phyloP scores from a whole-genome alignment of 2,797 vertebrate species.

The Sandelia bainsii region DNA sequence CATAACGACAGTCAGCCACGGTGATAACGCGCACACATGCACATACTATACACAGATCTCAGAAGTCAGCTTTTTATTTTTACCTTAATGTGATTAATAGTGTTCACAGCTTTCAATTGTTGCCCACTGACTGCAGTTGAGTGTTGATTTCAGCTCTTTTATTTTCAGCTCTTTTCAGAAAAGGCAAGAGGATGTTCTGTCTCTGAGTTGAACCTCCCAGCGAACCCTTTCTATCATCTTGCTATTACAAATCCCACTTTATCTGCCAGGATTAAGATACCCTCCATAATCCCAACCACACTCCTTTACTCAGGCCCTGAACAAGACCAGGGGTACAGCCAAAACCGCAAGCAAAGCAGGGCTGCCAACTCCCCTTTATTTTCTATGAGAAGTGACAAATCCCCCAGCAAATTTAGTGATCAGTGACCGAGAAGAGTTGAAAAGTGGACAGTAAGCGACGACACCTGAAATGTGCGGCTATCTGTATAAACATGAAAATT shows the following conservation, averaged over 20 bases:
- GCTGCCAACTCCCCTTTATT: not conserved
- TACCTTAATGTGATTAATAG: slow-evolving; percentile 38
- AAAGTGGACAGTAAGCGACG: not conserved
- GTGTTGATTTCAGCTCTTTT: slow-evolving; percentile 24
- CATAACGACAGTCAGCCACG: not conserved
- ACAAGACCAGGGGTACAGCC: not conserved
- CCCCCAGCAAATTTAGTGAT: not conserved
- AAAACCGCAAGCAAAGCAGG: not conserved
- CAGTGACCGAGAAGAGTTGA: not conserved
- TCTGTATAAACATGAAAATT: not conserved
- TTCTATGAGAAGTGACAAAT: not conserved
- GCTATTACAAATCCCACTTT: slow-evolving; percentile 2
- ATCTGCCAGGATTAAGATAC: not conserved
- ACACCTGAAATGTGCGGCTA: not conserved
- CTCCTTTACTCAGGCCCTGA: not conserved
- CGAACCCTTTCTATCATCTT: slow-evolving; percentile 1
- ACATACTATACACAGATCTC: slow-evolving; percentile 28
- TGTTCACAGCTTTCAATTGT: slow-evolving; percentile 60
- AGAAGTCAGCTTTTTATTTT: slow-evolving; percentile 15
- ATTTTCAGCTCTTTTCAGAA: not conserved
- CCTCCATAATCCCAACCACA: not conserved
- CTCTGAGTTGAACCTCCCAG: not conserved
- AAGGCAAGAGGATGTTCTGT: not conserved
- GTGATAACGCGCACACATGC: not conserved
- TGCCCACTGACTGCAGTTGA: slow-evolving; percentile 26